phyloP scores from a whole-genome alignment of 2,888 invertebrate genomes.

The Xanthorhoe designata region DNA sequence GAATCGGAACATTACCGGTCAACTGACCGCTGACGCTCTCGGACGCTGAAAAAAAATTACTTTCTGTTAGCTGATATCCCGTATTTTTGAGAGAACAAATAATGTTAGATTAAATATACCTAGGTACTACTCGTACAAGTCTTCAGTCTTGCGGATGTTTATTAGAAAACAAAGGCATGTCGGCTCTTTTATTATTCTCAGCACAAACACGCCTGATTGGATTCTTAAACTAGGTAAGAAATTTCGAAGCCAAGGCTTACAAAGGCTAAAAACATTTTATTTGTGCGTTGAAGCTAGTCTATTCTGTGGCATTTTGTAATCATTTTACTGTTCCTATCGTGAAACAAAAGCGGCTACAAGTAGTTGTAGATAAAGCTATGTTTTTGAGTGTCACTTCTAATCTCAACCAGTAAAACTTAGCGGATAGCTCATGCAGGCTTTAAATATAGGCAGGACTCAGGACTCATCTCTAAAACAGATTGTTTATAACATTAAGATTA shows the following conservation, averaged over 20 bases:
- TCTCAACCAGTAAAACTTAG: no score
- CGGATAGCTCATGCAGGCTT: no score
- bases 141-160: constrained; percentile 3
- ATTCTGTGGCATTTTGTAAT: no score
- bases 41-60: no score
- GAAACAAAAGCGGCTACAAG: no score
- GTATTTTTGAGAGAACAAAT: constrained; percentile 14
- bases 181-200: constrained; percentile 7
- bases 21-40: no score
- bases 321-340: no score
- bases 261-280: not conserved
- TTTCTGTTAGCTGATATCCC: constrained; percentile 3
- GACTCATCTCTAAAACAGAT: not conserved
- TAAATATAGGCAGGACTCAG: no score
- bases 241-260: constrained; percentile 15
- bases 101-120: constrained; percentile 21
- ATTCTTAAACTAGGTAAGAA: constrained; percentile 5
- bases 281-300: not conserved
- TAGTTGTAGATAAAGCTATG: no score
- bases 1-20: no score
- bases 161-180: constrained; percentile 2
- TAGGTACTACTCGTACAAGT: constrained; percentile 3
- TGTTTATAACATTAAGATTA: not conserved
- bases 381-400: no score
- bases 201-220: constrained; percentile 23